Percentiles rank a stretch among this genome's conserved stretches.
Conservation (phyloP, 2,113 vertebrate genomes). For the Vulpes ferrilata region DNA sequence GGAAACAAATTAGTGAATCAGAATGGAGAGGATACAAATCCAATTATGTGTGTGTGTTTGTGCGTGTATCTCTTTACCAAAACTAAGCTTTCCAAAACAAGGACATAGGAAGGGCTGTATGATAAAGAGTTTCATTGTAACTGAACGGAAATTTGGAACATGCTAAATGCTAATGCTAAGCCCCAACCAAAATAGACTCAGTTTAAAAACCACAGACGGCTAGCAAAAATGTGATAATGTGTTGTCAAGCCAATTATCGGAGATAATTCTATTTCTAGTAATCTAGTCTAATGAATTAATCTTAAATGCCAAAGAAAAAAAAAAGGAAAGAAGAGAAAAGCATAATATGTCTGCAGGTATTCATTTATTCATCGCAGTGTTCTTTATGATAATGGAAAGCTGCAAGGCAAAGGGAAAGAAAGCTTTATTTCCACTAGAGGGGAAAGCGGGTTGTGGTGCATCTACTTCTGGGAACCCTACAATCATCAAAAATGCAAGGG, state of each 20-base stretch:
- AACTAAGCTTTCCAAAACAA: conserved; percentile 34
- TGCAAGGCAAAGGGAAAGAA: background rate
- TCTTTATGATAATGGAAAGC: background rate
- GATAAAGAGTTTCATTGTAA: background rate
- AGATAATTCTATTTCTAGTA: background rate
- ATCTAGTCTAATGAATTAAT: background rate
- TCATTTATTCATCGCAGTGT: background rate
- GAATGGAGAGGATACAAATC: background rate
- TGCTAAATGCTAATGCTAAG: conserved; percentile 4
- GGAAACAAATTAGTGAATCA: background rate
- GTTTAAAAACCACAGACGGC: background rate
- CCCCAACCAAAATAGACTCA: background rate
- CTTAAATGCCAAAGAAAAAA: background rate
- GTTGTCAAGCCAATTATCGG: background rate
- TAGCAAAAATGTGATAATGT: background rate
- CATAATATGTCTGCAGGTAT: background rate
- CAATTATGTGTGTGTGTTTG: background rate
- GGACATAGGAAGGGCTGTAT: background rate
- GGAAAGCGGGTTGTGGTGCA: background rate
- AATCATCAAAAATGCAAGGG: background rate
- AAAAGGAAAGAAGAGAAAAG: background rate
- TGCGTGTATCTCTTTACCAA: background rate
- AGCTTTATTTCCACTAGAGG: background rate
- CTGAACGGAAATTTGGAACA: background rate
- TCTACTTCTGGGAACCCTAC: background rate